These are phyloP conservation scores for Cygnus atratus DNA, from an alignment of 2,113 vertebrate genomes.

Conservation along the genomic window DNA sequence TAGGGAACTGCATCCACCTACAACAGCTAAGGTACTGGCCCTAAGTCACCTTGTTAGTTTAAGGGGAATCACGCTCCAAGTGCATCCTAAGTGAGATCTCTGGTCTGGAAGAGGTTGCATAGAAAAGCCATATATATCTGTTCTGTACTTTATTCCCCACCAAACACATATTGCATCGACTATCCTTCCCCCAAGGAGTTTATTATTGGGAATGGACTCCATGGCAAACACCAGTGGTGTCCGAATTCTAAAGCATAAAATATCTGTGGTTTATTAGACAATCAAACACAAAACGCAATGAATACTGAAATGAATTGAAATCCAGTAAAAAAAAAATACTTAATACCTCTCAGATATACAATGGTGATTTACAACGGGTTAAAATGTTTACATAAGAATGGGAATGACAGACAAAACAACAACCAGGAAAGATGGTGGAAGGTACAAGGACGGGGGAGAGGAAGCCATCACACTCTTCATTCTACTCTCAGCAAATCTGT, in stretches of 20 bases:
- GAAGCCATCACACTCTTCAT: background rate
- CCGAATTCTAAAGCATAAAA: background rate
- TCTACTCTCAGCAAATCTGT: constrained; percentile 1
- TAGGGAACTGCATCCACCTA: background rate
- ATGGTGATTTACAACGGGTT: background rate
- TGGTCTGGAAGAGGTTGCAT: background rate
- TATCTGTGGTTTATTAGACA: background rate
- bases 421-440: background rate
- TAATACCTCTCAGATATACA: background rate
- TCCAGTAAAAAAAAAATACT: constrained; percentile 12
- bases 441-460: background rate
- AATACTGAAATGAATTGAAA: constrained; percentile 23
- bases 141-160: background rate
- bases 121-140: background rate
- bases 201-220: background rate
- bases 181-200: background rate
- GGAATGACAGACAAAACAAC: constrained; percentile 15
- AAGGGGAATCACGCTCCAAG: background rate
- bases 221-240: background rate
- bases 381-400: constrained; percentile 35
- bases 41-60: background rate
- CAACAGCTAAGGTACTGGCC: background rate
- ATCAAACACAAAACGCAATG: constrained; percentile 4
- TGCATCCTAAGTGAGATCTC: background rate
- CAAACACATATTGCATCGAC: background rate